Conservation (phyloP, 2,797 vertebrate genomes). For the Lutjanus argentimaculatus region DNA sequence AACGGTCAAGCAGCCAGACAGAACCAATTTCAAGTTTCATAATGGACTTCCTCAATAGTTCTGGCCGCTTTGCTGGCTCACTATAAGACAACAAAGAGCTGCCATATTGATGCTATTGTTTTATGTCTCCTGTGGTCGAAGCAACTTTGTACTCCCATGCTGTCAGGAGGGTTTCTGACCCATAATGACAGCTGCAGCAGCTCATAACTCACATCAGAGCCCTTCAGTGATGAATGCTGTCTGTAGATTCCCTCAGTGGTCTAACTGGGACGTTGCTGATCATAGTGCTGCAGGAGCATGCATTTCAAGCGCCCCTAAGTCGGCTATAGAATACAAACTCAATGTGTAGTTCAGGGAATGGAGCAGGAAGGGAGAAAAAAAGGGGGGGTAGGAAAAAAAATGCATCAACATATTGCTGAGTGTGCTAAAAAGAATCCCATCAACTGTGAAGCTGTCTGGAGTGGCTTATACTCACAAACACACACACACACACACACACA, state of each 20-base stretch:
- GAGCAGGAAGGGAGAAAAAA: background rate
- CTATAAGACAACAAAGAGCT: conserved; percentile 60
- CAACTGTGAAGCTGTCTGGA: conserved; percentile 70
- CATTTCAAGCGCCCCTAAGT: conserved; percentile 69
- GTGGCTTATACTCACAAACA: conserved; percentile 40
- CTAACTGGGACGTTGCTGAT: conserved; percentile 52
- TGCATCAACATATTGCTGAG: conserved; percentile 72
- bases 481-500: conserved; percentile 29
- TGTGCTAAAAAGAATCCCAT: conserved; percentile 62
- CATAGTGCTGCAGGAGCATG: conserved; percentile 50
- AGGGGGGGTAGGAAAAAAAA: conserved; percentile 14
- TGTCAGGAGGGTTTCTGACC: conserved; percentile 57
- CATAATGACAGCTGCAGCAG: conserved; percentile 50
- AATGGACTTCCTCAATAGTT: conserved; percentile 59
- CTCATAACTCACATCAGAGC: conserved; percentile 63
- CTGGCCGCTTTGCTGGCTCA: conserved; percentile 46
- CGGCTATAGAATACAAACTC: conserved; percentile 68
- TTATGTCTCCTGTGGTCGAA: conserved; percentile 59
- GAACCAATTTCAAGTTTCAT: conserved; percentile 72
- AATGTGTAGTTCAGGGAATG: conserved; percentile 46
- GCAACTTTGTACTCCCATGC: conserved; percentile 39
- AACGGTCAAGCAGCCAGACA: conserved; percentile 67
- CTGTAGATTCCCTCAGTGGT: conserved; percentile 49
- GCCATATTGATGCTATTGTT: conserved; percentile 59
- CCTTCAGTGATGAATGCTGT: conserved; percentile 49